Conservation (phyloP, 2,797 vertebrate species). For the Ctenosaura bakeri region DNA sequence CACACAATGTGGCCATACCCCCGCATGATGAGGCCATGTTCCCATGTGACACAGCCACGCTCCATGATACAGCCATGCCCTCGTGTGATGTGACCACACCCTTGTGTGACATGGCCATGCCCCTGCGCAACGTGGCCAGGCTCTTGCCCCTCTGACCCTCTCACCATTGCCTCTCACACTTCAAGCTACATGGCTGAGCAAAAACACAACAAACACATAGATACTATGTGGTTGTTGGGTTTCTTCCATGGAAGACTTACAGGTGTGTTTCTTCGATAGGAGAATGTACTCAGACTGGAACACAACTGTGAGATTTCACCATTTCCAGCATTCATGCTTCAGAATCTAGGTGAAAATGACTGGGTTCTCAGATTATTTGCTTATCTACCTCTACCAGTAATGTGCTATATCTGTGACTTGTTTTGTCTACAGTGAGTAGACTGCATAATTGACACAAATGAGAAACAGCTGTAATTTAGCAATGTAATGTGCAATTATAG, state of each 20-base stretch:
- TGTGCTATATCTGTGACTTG: slow-evolving; percentile 42
- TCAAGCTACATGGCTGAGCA: no score
- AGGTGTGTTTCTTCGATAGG: no score
- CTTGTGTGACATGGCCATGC: no score
- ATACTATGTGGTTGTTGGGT: not conserved
- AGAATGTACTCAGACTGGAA: not conserved
- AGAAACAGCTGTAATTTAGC: slow-evolving; percentile 51
- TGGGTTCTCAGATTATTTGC: slow-evolving; percentile 46
- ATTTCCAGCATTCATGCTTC: slow-evolving; percentile 70
- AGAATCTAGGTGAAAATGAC: slow-evolving; percentile 49
- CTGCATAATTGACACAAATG: slow-evolving; percentile 38
- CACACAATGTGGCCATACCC: no score
- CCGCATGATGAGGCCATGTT: no score
- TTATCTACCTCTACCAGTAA: slow-evolving; percentile 32
- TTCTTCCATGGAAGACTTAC: slow-evolving; percentile 26
- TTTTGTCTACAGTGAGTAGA: slow-evolving; percentile 55
- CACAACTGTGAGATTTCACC: slow-evolving; percentile 25
- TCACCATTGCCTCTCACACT: no score
- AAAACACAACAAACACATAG: no score
- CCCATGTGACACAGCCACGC: no score
- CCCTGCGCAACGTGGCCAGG: no score
- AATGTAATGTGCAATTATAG: slow-evolving; percentile 41
- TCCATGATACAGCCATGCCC: no score
- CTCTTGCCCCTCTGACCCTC: no score
- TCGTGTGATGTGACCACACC: no score